phyloP scores from a whole-genome alignment of 2,888 invertebrate genomes.

The Hanleya hanleyi region DNA sequence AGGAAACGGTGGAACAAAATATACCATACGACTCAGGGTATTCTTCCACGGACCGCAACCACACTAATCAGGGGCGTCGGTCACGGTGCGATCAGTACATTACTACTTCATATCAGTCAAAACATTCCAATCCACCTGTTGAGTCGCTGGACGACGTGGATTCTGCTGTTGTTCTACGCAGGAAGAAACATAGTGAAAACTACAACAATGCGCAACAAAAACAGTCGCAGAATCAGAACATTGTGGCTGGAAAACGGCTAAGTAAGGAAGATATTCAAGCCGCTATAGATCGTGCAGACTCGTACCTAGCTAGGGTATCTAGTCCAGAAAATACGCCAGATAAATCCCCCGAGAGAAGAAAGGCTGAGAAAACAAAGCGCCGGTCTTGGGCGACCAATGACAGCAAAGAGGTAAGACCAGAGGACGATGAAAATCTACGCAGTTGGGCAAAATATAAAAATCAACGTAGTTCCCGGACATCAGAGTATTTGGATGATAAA shows the following conservation, averaged over 20 bases:
- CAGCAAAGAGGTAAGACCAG: neutral
- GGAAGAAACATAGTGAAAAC: conserved; percentile 15
- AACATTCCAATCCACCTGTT: neutral
- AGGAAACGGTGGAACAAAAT: too few species aligned
- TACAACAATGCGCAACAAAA: too few species aligned
- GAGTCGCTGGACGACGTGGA: conserved; percentile 14
- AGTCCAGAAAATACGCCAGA: neutral
- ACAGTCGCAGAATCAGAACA: too few species aligned
- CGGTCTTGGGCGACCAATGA: neutral
- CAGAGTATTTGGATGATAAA: conserved; percentile 42
- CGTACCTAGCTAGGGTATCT: conserved; percentile 45
- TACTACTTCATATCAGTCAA: neutral
- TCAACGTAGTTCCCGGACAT: conserved; percentile 35
- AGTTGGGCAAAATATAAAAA: conserved; percentile 42
- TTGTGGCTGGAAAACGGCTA: conserved; percentile 43
- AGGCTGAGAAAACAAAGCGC: neutral
- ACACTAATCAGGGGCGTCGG: neutral
- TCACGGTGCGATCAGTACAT: neutral
- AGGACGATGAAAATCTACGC: neutral
- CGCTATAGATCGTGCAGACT: conserved; percentile 57
- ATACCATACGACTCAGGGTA: neutral
- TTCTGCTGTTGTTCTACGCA: conserved; percentile 20
- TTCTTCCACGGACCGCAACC: neutral
- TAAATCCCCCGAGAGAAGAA: neutral
- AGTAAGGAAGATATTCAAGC: conserved; percentile 61